phyloP scores from a whole-genome alignment of 2,797 vertebrate genomes.

The Rhincodon typus region DNA sequence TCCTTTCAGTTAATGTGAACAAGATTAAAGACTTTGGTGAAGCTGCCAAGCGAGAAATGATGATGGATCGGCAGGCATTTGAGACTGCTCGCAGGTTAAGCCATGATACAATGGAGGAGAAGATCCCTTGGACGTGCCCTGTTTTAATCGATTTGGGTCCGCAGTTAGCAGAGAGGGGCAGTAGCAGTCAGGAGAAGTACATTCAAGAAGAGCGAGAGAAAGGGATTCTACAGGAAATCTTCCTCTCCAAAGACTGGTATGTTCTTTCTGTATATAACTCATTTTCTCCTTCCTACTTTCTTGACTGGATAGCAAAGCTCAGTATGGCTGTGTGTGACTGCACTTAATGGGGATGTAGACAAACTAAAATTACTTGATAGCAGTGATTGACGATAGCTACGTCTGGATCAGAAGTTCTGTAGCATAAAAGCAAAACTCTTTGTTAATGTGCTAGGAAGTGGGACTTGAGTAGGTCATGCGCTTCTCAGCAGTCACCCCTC shows the following conservation, averaged over 20 bases:
- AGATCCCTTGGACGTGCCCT: conserved; percentile 74
- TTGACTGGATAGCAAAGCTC: neutral
- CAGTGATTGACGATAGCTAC: neutral
- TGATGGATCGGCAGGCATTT: conserved; percentile 86
- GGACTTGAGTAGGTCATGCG: neutral
- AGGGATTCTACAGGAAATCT: conserved; percentile 90
- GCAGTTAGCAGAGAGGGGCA: conserved; percentile 66
- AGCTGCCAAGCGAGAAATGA: conserved; percentile 83
- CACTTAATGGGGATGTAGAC: neutral
- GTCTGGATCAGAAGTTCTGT: neutral
- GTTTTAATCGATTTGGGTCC: conserved; percentile 62
- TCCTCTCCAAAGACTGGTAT: conserved; percentile 85
- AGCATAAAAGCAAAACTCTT: neutral
- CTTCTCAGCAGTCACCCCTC: neutral
- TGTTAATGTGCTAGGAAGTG: neutral
- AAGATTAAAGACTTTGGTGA: conserved; percentile 95
- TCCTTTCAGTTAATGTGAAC: conserved; percentile 79
- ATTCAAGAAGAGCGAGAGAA: conserved; percentile 85
- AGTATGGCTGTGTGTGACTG: neutral
- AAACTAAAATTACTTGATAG: neutral
- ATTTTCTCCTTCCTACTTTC: neutral
- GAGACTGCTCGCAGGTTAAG: conserved; percentile 85
- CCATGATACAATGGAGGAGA: conserved; percentile 89
- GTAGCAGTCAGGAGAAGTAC: conserved; percentile 77
- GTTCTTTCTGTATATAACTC: conserved; percentile 15